phyloP scores from a whole-genome alignment of 2,797 vertebrate genomes.

The Syngnathus acus region DNA sequence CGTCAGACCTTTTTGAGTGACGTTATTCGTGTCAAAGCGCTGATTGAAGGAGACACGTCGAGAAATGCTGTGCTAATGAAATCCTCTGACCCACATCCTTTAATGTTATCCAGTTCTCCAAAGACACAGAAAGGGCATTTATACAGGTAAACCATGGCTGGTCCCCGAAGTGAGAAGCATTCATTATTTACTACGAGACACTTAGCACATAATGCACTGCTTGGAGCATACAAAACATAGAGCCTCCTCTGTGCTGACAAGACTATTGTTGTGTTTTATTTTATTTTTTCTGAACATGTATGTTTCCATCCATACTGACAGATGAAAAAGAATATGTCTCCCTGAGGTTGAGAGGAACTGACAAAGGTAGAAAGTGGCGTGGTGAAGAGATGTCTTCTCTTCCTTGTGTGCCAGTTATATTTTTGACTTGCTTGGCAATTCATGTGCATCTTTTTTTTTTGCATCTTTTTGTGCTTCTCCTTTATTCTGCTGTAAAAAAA shows the following conservation, averaged over 20 bases:
- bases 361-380: conserved; percentile 26
- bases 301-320: conserved; percentile 65
- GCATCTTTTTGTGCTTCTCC: neutral
- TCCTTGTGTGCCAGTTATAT: conserved; percentile 38
- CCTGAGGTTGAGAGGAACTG: conserved; percentile 53
- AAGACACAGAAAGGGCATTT: conserved; percentile 65
- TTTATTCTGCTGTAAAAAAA: neutral
- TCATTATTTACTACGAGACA: conserved; percentile 71
- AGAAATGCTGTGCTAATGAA: conserved; percentile 63
- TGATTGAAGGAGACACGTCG: conserved; percentile 52
- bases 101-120: conserved; percentile 60
- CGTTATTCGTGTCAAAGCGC: conserved; percentile 48
- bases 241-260: conserved; percentile 49
- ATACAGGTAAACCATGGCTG: conserved; percentile 66
- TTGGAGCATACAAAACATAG: conserved; percentile 68
- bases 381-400: conserved; percentile 26
- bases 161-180: conserved; percentile 65
- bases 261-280: conserved; percentile 58
- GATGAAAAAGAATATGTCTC: conserved; percentile 65
- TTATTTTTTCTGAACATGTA: conserved; percentile 55
- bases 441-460: conserved; percentile 17
- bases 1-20: conserved; percentile 50
- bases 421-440: conserved; percentile 22
- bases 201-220: conserved; percentile 68
- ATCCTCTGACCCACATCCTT: conserved; percentile 64